Conservation (phyloP, 1,140 invertebrate genomes). For the Aphis craccivora region DNA sequence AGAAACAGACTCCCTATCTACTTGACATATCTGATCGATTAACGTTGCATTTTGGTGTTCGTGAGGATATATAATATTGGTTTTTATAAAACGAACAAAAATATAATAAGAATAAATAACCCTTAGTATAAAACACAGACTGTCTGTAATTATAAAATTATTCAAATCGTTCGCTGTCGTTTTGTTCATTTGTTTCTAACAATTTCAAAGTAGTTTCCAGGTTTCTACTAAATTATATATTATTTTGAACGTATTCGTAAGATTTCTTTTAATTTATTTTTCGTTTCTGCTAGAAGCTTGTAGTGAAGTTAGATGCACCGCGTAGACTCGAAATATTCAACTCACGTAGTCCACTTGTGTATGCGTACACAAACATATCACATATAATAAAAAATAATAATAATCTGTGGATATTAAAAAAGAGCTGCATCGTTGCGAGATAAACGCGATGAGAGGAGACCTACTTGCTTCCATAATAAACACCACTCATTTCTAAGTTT, state of each 20-base stretch:
- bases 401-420: conserved; percentile 20
- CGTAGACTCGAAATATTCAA: background rate
- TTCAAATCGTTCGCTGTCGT: conserved; percentile 13
- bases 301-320: background rate
- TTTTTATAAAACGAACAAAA: conserved; percentile 1
- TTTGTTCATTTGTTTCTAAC: background rate
- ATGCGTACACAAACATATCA: background rate
- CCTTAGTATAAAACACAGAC: background rate
- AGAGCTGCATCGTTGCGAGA: background rate
- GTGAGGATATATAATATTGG: conserved; percentile 16
- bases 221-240: background rate
- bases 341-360: conserved; percentile 4
- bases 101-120: conserved; percentile 22
- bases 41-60: conserved; percentile 23
- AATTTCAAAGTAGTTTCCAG: background rate
- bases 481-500: conserved; percentile 28
- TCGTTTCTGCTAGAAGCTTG: background rate
- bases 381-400: conserved; percentile 5
- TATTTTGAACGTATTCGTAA: background rate
- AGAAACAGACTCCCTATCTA: conserved; percentile 21
- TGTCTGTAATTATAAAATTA: conserved; percentile 38
- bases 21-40: conserved; percentile 53
- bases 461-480: conserved; percentile 31
- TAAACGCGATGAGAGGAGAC: background rate
- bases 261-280: background rate